Percentiles rank a stretch among this genome's conserved stretches.
Conservation (phyloP, 2,113 vertebrate species). For the Ceratotherium simum region DNA sequence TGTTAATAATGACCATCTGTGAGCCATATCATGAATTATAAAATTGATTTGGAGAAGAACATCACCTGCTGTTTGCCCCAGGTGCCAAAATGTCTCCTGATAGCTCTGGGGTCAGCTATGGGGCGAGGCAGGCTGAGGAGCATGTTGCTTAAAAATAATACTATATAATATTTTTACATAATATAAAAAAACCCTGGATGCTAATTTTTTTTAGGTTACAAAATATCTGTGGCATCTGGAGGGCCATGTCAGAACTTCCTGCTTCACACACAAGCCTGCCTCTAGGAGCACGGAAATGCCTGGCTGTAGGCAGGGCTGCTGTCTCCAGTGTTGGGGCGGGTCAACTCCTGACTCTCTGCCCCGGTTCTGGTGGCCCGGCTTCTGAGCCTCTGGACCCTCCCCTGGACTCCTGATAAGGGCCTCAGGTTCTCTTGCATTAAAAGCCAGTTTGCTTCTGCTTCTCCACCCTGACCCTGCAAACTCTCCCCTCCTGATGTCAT, state of each 20-base stretch:
- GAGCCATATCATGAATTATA: constrained; percentile 51
- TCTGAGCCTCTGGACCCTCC: neutral
- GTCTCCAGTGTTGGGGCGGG: accelerated
- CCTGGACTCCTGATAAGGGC: neutral
- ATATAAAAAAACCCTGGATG: neutral
- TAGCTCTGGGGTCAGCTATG: neutral
- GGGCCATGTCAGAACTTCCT: neutral
- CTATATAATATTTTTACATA: neutral
- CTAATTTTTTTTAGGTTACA: neutral
- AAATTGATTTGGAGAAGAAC: constrained; percentile 17
- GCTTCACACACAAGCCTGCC: neutral
- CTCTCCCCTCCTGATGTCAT: accelerated
- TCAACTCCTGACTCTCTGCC: neutral
- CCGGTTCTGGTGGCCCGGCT: neutral
- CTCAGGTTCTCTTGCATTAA: neutral
- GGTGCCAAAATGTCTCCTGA: neutral
- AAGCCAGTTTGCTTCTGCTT: neutral
- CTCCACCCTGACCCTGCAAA: neutral
- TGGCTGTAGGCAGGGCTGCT: accelerated
- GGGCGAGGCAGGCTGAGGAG: neutral
- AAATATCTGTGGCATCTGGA: neutral
- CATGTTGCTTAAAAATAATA: neutral
- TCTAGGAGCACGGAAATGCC: neutral
- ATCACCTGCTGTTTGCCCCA: constrained; percentile 33
- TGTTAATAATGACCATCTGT: constrained; percentile 67